phyloP scores from a whole-genome alignment of 2,113 vertebrate species.

The Tyto alba region DNA sequence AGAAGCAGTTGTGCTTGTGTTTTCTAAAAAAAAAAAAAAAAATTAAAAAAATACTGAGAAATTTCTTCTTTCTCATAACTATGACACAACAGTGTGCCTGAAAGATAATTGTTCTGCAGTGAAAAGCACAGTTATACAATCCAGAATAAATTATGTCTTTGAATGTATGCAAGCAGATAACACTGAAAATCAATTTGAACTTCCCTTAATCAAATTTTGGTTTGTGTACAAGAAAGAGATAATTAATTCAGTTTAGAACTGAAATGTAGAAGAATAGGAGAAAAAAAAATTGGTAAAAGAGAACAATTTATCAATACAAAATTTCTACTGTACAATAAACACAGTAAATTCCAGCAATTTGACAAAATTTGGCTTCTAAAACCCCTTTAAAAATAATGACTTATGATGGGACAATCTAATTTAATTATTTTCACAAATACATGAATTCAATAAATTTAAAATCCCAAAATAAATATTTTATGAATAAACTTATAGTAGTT shows the following conservation, averaged over 20 bases:
- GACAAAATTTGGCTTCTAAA: not conserved
- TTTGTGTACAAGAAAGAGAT: not conserved
- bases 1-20: conserved; percentile 99
- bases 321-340: not conserved
- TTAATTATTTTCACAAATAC: not conserved
- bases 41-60: not conserved
- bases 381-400: not conserved
- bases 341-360: not conserved
- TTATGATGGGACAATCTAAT: not conserved
- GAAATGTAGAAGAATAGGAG: not conserved
- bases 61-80: not conserved
- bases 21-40: conserved; percentile 86
- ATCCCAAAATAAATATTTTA: not conserved
- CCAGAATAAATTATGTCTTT: not conserved
- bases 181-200: not conserved
- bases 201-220: not conserved
- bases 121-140: not conserved
- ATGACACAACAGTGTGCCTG: not conserved
- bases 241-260: not conserved
- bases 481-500: not conserved
- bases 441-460: not conserved
- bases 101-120: not conserved
- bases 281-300: not conserved
- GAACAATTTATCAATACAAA: not conserved
- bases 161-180: not conserved